These are phyloP conservation scores for Drosophila rellima DNA, from an alignment of 2,888 invertebrate genomes.

Conservation along the genomic window DNA sequence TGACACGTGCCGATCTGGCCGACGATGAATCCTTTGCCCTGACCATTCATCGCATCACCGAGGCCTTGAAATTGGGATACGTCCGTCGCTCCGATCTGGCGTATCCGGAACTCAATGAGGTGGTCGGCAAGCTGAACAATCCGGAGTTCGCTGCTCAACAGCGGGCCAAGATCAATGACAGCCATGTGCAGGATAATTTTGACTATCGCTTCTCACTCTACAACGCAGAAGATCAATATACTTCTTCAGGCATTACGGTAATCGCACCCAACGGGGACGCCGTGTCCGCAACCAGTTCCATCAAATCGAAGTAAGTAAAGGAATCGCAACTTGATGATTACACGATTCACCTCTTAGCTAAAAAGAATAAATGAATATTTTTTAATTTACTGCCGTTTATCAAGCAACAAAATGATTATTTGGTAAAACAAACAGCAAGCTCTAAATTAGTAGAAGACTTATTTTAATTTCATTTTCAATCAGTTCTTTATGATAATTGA, in stretches of 20 bases:
- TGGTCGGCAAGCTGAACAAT: conserved; percentile 81
- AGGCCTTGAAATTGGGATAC: conserved; percentile 96
- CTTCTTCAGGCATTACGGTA: conserved; percentile 96
- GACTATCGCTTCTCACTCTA: too few relatives aligned
- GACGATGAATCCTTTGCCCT: conserved; percentile 87
- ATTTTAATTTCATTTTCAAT: too few relatives aligned
- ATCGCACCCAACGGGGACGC: conserved; percentile 95
- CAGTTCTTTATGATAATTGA: too few relatives aligned
- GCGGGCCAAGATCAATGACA: conserved; percentile 89
- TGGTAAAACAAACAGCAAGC: too few relatives aligned
- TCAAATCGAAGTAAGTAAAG: conserved; percentile 90
- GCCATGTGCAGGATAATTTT: conserved; percentile 88
- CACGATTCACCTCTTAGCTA: too few relatives aligned
- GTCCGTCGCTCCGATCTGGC: conserved; percentile 94
- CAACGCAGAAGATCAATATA: conserved; percentile 87
- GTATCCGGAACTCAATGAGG: conserved; percentile 91
- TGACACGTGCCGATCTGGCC: conserved; percentile 87
- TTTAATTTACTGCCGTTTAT: too few relatives aligned
- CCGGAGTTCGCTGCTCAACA: conserved; percentile 87
- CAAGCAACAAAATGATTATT: too few relatives aligned
- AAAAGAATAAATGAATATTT: too few relatives aligned
- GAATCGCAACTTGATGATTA: not conserved
- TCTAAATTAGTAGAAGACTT: too few relatives aligned
- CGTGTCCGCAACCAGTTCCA: conserved; percentile 95
- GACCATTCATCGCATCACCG: conserved; percentile 94